phyloP scores from a whole-genome alignment of 2,113 vertebrate genomes.

The Cynoglossus semilaevis region DNA sequence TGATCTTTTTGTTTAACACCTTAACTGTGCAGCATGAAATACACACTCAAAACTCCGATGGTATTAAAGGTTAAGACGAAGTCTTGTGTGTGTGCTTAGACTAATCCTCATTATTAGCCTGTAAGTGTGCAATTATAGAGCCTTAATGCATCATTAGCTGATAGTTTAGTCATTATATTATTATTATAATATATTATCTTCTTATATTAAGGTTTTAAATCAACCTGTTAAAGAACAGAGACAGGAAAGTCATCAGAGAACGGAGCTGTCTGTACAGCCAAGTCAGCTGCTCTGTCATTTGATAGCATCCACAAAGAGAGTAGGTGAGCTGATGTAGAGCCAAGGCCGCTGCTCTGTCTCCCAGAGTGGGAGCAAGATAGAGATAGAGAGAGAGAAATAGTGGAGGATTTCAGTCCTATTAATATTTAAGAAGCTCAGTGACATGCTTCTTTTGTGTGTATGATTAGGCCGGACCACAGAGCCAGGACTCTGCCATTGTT shows the following conservation, averaged over 20 bases:
- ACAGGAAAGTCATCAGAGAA: constrained; percentile 15
- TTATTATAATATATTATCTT: constrained; percentile 22
- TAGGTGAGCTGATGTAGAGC: constrained; percentile 18
- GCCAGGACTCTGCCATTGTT: constrained; percentile 22
- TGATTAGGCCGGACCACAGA: constrained; percentile 29
- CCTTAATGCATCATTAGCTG: not conserved
- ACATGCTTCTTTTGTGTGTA: constrained; percentile 60
- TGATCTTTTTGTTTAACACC: too few relatives aligned
- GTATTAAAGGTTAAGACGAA: too few relatives aligned
- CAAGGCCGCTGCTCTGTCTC: constrained; percentile 7
- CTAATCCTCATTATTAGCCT: too few relatives aligned
- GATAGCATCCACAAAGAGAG: constrained; percentile 51
- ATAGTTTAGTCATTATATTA: constrained; percentile 6
- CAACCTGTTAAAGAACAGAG: constrained; percentile 28
- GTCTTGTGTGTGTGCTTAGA: too few relatives aligned
- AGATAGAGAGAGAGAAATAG: constrained; percentile 26
- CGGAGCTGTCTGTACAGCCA: constrained; percentile 25
- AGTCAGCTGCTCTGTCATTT: constrained; percentile 61
- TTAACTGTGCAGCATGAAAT: too few relatives aligned
- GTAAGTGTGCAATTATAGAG: not conserved
- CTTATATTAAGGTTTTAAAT: constrained; percentile 10
- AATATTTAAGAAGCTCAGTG: constrained; percentile 68
- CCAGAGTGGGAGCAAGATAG: constrained; percentile 1
- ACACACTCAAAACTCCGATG: too few relatives aligned
- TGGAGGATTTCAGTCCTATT: constrained; percentile 46